Evolutionary conservation across 2,888 invertebrate genomes (phyloP), one percentile per base, ranked within the genome.

Genomic region (Eristalis pertinax): DNA sequence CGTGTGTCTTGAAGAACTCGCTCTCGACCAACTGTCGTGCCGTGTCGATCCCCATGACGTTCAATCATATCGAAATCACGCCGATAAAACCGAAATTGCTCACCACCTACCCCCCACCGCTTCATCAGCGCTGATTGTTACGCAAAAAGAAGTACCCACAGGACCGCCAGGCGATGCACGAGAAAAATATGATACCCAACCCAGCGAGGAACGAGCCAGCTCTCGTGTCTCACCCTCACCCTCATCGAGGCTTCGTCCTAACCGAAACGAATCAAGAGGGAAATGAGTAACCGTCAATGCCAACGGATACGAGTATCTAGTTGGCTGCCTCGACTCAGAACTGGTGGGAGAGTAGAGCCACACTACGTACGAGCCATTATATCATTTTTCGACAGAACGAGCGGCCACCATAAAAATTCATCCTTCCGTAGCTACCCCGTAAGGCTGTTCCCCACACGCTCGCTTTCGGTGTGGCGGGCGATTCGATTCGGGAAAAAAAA

Each of bases 391-490:
- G 87, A 84, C 87, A 84, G 84, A 79, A 75, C 87, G 87, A 84
- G 79, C 87, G 87, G 84, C 87, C 87, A 87, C 79, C 87, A 87
- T 87, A 87, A 87, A 87, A 87, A 87, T 87, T 84, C 84, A 87
- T 87, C 84, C 87, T 84, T 84, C 72, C 79, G 72, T 68, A 75
- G 69, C 24, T 70, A 32, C 43, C 69, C 63, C 74, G 15, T 62
- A 70, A 79, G 38, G 50, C 74, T 64, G 58, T 68, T 62, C 70
- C 65, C 68, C 64, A 64, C 10, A 29, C 65, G 11, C 35, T 2
- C 43, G 3, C 19, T 26, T 32, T 38, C 64, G 41, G 60, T 68
- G 29, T 64, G 63, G 35, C 50, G 50, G 50, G 35, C 38, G 84
- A 84, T 70, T 83, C 74, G 83, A 78, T 87, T 87, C 72, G 76